A percentile compares a stretch with the other conserved stretches of the same genome.
Conservation (phyloP, 64 coral and sea anemone species). For the Montipora capricornis region DNA sequence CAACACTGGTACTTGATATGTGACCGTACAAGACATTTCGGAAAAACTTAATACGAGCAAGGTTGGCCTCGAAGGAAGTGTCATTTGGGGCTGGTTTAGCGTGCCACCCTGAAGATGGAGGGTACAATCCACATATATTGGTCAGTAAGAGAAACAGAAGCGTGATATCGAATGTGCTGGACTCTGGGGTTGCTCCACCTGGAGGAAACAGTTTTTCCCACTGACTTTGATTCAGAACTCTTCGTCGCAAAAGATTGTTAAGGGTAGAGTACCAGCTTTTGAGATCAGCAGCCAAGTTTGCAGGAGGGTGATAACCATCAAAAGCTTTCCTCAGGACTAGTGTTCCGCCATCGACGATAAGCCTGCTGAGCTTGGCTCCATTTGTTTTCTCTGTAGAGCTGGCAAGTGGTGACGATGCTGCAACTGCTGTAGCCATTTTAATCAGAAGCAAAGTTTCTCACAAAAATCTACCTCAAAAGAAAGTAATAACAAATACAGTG, state of each 20-base stretch:
- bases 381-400: slow-evolving; percentile 41
- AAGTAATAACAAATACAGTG: too few species aligned
- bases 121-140: not conserved
- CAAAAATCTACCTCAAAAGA: too few species aligned
- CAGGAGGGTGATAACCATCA: slow-evolving; percentile 26
- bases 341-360: slow-evolving; percentile 58
- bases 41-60: slow-evolving; percentile 16
- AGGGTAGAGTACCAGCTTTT: not conserved
- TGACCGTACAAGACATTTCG: slow-evolving; percentile 32
- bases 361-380: slow-evolving; percentile 41
- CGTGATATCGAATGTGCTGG: slow-evolving; percentile 26
- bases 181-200: slow-evolving; percentile 1
- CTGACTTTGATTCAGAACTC: not conserved
- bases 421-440: too few species aligned
- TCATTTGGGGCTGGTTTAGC: not conserved
- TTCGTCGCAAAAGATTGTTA: not conserved
- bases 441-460: too few species aligned
- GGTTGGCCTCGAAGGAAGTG: slow-evolving; percentile 18
- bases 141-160: slow-evolving; percentile 1
- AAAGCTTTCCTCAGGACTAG: slow-evolving; percentile 14
- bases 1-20: not conserved
- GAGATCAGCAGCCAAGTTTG: slow-evolving; percentile 15
- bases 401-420: not conserved
- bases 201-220: not conserved
- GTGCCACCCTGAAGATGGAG: slow-evolving; percentile 12